Conservation (phyloP, 1,140 invertebrate genomes). For the Cotesia chilonis region DNA sequence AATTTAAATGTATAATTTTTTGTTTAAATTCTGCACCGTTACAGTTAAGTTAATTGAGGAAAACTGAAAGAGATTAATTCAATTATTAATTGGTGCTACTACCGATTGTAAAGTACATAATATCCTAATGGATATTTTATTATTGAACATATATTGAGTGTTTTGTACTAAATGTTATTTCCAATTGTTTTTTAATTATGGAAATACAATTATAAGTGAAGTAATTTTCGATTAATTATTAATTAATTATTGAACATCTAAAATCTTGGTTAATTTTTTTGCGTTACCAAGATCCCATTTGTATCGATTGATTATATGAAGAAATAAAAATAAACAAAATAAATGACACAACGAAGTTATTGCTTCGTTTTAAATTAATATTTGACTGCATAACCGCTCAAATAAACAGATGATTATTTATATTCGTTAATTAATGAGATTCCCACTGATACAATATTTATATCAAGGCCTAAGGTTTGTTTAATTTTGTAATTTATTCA, state of each 20-base stretch:
- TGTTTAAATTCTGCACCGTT: slow-evolving; percentile 39
- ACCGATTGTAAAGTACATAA: slow-evolving; percentile 10
- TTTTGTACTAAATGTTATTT: slow-evolving; percentile 18
- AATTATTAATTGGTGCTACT: slow-evolving; percentile 21
- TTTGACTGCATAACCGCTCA: slow-evolving; percentile 11
- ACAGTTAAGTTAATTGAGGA: slow-evolving; percentile 12
- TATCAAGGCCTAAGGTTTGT: background rate
- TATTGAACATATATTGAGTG: slow-evolving; percentile 5
- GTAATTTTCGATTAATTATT: background rate
- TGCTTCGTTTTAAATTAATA: background rate
- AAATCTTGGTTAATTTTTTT: background rate
- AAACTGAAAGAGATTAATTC: slow-evolving; percentile 5
- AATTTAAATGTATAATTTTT: slow-evolving; percentile 5
- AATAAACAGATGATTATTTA: slow-evolving; percentile 1
- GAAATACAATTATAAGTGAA: background rate
- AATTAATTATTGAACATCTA: background rate
- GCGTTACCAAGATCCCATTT: too few relatives aligned
- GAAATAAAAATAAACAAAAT: too few relatives aligned
- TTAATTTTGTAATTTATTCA: background rate
- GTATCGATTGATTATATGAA: too few relatives aligned
- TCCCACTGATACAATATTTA: background rate
- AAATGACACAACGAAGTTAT: too few relatives aligned
- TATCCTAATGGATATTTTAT: slow-evolving; percentile 17
- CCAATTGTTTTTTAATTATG: background rate
- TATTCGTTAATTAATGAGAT: slow-evolving; percentile 6